Conservation (phyloP, 2,888 invertebrate genomes). For the Agrilus mali region DNA sequence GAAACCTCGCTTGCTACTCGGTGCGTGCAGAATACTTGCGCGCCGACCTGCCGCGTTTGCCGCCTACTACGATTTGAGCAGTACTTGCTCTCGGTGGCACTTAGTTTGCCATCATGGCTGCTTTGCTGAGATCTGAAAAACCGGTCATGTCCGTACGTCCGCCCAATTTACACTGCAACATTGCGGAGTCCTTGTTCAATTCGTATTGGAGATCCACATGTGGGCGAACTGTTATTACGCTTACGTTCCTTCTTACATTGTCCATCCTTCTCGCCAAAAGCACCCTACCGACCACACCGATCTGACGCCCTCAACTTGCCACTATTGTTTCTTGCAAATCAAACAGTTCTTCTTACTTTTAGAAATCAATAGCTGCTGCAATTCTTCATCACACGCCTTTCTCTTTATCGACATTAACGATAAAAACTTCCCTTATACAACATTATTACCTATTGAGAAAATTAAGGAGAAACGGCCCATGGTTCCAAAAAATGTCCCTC, state of each 20-base stretch:
- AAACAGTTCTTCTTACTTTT: slow-evolving; percentile 2
- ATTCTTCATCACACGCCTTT: too few relatives aligned
- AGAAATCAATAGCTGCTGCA: too few relatives aligned
- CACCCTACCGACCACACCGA: not conserved
- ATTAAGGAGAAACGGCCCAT: too few relatives aligned
- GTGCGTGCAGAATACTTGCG: slow-evolving; percentile 31
- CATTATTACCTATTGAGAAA: too few relatives aligned
- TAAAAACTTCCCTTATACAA: too few relatives aligned
- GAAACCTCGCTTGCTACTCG: slow-evolving; percentile 21
- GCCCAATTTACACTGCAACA: slow-evolving; percentile 26
- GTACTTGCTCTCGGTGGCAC: slow-evolving; percentile 21
- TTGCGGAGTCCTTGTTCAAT: slow-evolving; percentile 17
- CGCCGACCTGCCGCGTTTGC: slow-evolving; percentile 32
- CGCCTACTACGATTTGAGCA: slow-evolving; percentile 33
- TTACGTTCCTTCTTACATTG: slow-evolving; percentile 4
- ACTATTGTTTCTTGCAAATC: slow-evolving; percentile 3
- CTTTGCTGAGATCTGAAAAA: slow-evolving; percentile 21
- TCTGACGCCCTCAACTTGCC: not conserved
- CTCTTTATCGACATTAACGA: too few relatives aligned
- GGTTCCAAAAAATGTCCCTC: too few relatives aligned
- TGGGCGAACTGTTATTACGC: too few relatives aligned
- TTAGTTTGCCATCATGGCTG: slow-evolving; percentile 28
- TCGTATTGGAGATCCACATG: too few relatives aligned
- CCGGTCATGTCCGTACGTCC: slow-evolving; percentile 20
- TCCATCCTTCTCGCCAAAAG: slow-evolving; percentile 5